Evolutionary conservation across 2,113 vertebrate species (phyloP).

Genomic region (Pseudonaja textilis): DNA sequence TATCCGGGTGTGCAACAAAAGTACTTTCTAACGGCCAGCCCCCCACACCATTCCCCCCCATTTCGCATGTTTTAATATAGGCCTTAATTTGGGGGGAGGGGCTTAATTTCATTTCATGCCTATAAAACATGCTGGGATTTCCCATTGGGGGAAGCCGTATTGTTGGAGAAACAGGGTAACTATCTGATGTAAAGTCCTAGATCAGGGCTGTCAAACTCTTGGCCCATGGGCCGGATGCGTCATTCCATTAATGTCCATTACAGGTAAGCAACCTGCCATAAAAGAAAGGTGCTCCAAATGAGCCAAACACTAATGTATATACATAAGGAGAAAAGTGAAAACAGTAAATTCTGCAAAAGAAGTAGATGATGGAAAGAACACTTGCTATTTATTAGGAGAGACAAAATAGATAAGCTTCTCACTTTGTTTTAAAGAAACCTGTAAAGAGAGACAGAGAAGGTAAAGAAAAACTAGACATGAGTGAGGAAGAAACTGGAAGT

Average conservation of each 20-base stretch:
- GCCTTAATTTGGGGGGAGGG: too few species aligned
- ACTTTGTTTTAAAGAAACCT: constrained; percentile 14
- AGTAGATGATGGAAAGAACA: background rate
- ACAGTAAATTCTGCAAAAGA: background rate
- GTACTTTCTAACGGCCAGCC: too few species aligned
- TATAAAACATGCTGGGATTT: too few species aligned
- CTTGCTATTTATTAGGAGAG: background rate
- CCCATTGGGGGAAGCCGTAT: too few species aligned
- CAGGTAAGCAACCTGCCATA: background rate
- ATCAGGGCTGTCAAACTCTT: too few species aligned
- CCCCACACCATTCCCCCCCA: too few species aligned
- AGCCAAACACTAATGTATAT: background rate
- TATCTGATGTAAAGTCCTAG: background rate
- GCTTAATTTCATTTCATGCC: too few species aligned
- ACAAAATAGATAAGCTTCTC: background rate
- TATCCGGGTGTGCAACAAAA: too few species aligned
- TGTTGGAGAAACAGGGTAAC: too few species aligned
- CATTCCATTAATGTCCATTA: background rate
- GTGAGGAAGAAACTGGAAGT: background rate
- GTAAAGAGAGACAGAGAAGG: background rate
- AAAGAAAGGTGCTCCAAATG: background rate
- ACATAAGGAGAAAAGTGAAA: background rate
- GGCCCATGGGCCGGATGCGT: too few species aligned
- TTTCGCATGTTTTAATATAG: too few species aligned
- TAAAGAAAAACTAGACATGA: background rate